Base-by-base conservation (phyloP, 1,140 invertebrate genomes). In the Camponotus floridanus region DNA sequence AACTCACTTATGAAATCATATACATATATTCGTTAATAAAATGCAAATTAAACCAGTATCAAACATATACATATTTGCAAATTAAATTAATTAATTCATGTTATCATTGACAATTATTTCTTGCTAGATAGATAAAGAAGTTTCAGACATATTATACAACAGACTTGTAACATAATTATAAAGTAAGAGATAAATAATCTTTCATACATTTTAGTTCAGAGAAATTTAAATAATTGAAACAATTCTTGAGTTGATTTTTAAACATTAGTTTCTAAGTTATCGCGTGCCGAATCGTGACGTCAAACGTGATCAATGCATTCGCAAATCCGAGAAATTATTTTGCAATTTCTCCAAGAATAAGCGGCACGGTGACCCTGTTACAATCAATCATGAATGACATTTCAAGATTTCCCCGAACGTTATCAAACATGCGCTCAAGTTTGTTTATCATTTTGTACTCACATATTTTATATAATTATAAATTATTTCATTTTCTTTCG, bases 331-430 rank as follows among this genome's bases (percentile, higher is more conserved):
- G 21, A 76, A 76, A 31, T 13, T 4, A 36, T 61, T 39, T 76
- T 76, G 33, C 33, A 74, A 59, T 39, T 74, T 59, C n/a, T 73
- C 1, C 33, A 33, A 74, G 55, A 76, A 42, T 39, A 59, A 74
- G 61, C 26, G 76, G 18, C 42, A 51, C 13, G 15, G 62, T 78
- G 18, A 65, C 61, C 76, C 76, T 78, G 26, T 51, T 67, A 42
- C 42, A 31, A 3, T 9, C 59, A 42, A 64, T 78, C 39, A 48
- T 51, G 42, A 79, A 67, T 78, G 42, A 65, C 42, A 67, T 67
- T n/a, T 48, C 76, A 42, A 48, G 45, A 78, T 78, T 45, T 65
- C 59, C 6, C 13, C 39, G 39, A 36, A 11, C 11, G 9, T 9
- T 48, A 48, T 78, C 59, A 26, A 36, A 39, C n/a, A 51, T 15